phyloP scores from a whole-genome alignment of 2,113 vertebrate species.

The Brachypteracias leptosomus region DNA sequence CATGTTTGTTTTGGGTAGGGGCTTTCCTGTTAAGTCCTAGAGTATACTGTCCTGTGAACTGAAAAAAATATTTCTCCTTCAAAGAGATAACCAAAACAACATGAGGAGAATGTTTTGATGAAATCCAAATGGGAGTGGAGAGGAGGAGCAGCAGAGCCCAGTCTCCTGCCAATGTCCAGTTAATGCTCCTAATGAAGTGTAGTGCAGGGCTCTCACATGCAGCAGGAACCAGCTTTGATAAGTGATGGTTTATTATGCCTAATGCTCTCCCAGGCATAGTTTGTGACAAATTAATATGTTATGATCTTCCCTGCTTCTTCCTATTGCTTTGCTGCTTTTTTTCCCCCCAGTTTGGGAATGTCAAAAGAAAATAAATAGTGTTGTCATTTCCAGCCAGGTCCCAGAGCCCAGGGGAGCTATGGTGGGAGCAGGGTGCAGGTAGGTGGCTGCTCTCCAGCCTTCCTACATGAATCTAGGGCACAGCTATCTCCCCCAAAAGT shows the following conservation, averaged over 20 bases:
- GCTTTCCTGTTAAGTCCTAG: neutral
- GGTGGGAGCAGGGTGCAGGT: neutral
- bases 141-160: neutral
- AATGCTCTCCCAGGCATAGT: neutral
- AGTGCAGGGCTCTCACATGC: neutral
- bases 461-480: neutral
- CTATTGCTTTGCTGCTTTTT: neutral
- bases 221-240: neutral
- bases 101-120: neutral
- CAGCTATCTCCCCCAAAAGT: neutral
- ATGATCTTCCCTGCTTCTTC: neutral
- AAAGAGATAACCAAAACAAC: neutral
- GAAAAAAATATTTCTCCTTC: neutral
- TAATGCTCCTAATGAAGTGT: neutral
- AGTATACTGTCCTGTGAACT: neutral
- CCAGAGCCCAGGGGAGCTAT: fast-evolving
- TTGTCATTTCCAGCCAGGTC: neutral
- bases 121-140: neutral
- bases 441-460: neutral
- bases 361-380: neutral
- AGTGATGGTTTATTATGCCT: neutral
- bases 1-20: neutral
- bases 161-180: neutral
- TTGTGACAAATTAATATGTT: neutral
- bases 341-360: neutral